Percentiles rank a stretch among this genome's conserved stretches.
These are phyloP conservation scores for Neocrepidodera transversa DNA, from an alignment of 2,888 invertebrate species.

Conservation along the genomic window DNA sequence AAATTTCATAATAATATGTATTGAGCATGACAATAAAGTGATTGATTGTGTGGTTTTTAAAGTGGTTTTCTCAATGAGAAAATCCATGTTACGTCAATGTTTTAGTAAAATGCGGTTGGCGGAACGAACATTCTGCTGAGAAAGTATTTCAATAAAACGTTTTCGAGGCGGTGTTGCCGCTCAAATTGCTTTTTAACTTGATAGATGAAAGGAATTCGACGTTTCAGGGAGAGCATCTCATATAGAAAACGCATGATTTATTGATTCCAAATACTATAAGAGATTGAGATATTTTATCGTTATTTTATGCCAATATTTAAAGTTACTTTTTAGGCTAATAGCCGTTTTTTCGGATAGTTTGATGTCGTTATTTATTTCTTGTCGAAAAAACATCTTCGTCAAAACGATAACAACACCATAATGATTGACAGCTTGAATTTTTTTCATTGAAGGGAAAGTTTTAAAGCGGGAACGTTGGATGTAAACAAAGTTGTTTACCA, in stretches of 20 bases:
- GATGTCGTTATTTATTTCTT: background rate
- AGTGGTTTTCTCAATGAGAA: too few species aligned
- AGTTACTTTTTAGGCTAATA: background rate
- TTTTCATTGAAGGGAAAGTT: too few species aligned
- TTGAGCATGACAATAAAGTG: too few species aligned
- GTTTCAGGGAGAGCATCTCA: background rate
- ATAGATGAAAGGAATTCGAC: conserved; percentile 15
- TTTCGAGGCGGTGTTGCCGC: background rate
- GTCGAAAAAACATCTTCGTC: too few species aligned
- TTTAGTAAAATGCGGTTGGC: background rate
- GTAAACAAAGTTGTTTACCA: conserved; percentile 41
- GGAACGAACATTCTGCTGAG: conserved; percentile 1
- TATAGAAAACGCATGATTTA: conserved; percentile 12
- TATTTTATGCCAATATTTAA: conserved; percentile 3
- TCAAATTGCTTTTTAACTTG: conserved; percentile 10
- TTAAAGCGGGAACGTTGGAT: background rate
- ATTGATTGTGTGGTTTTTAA: too few species aligned
- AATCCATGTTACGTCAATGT: background rate
- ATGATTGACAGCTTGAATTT: too few species aligned
- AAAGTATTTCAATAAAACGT: conserved; percentile 14
- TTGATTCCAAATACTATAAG: conserved; percentile 1
- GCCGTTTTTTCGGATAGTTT: background rate
- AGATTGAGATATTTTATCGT: conserved; percentile 9
- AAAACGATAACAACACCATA: too few species aligned
- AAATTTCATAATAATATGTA: too few species aligned